Base-by-base conservation (phyloP, 2,888 invertebrate genomes). In the Spodoptera littoralis region DNA sequence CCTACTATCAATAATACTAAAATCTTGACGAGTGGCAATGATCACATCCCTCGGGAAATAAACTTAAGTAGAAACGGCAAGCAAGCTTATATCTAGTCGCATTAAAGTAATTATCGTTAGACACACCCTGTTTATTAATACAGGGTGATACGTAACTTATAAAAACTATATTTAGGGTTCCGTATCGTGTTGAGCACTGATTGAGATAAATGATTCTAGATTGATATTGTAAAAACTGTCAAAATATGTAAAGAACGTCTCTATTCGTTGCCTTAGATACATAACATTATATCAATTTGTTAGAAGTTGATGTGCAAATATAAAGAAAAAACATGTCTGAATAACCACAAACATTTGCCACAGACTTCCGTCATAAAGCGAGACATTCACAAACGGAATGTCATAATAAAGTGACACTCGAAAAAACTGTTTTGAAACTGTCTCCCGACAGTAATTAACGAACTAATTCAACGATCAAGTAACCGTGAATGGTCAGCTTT, bases 401-500 rank as follows among this genome's bases (percentile, higher is more conserved):
- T 78, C 76, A 70, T 70, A 75, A 79, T 64, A 73, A 79, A 76
- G 62, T 60, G 48, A 70, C 56, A 64, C 63, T 64, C 49, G 65
- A 71, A 77, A 77, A 77, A 73, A 78, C 72, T 73, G 84, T 84
- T 88, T 85, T 76, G 81, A 89, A 92, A 90, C 91, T 92, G 92
- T 92, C 92, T 91, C 91, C 83, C 73, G 83, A 77, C 85, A 87
- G 87, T 92, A 91, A 92, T 92, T 91, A 91, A 85, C 86, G 81
- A 86, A 89, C 88, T 92, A 88, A 92, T 92, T 88, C 92, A 87
- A 84, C 80, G 86, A 86, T 87, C 92, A 91, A 89, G 91, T 84
- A 86, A 78, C 91, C 92, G 90, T 90, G 89, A 92, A 90, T 87
- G 93, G 94, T 92, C 92, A 92, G 88, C 86, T 85, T 83, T 85